Conservation (phyloP, 2,888 invertebrate genomes). For the Limnephilus rhombicus region DNA sequence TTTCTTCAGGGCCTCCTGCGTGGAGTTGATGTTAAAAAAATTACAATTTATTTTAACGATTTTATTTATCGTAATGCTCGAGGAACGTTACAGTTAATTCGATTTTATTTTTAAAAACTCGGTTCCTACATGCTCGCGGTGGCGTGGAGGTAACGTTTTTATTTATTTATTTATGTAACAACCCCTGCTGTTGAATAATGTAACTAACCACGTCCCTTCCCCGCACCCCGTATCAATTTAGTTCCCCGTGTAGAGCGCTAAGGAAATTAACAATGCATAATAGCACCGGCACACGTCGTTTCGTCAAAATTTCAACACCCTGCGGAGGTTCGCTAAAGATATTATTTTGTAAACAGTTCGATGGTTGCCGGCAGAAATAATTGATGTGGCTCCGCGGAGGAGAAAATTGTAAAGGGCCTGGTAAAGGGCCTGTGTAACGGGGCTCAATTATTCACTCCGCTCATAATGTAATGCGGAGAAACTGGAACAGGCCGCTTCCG, state of each 20-base stretch:
- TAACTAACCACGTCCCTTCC: neutral
- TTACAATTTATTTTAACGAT: too few relatives aligned
- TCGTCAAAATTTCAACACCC: slow-evolving; percentile 33
- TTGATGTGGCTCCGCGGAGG: neutral
- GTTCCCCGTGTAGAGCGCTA: neutral
- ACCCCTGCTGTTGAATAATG: neutral
- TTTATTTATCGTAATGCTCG: neutral
- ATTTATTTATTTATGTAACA: slow-evolving; percentile 4
- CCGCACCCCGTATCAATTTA: neutral
- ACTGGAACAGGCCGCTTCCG: neutral
- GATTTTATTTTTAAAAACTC: neutral
- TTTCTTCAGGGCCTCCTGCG: too few relatives aligned
- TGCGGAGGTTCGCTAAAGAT: neutral
- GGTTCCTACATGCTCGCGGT: neutral
- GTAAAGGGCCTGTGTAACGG: neutral
- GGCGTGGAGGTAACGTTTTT: neutral
- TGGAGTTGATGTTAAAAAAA: too few relatives aligned
- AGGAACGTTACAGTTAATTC: neutral
- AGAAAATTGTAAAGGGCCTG: neutral
- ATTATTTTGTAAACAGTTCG: slow-evolving; percentile 12
- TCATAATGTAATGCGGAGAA: neutral
- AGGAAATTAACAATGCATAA: slow-evolving; percentile 42
- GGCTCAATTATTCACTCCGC: neutral
- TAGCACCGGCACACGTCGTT: slow-evolving; percentile 2
- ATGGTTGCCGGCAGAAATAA: slow-evolving; percentile 4